These are phyloP conservation scores for Calonectris borealis DNA, from an alignment of 2,113 vertebrate species.

Conservation along the genomic window DNA sequence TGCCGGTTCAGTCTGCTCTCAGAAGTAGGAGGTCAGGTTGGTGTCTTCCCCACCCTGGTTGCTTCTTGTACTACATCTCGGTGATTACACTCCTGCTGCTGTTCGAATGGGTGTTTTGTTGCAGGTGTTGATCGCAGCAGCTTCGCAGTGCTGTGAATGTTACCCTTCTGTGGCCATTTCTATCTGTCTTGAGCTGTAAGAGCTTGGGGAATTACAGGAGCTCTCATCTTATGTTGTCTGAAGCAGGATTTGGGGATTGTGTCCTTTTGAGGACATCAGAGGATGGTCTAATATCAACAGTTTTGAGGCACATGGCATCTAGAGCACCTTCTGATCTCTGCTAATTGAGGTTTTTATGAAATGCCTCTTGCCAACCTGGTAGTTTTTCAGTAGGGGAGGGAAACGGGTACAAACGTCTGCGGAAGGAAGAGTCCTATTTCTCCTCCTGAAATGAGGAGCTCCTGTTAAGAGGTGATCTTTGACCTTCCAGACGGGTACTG, in stretches of 20 bases:
- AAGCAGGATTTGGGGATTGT: background rate
- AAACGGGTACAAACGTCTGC: rapidly evolving
- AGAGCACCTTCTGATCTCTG: background rate
- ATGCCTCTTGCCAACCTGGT: background rate
- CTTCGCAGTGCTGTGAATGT: background rate
- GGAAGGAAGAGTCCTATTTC: background rate
- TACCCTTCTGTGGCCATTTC: background rate
- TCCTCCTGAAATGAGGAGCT: background rate
- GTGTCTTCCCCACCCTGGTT: background rate
- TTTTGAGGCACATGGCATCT: background rate
- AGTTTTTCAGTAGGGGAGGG: background rate
- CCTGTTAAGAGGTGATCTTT: background rate
- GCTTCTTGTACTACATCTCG: background rate
- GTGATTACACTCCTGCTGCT: background rate
- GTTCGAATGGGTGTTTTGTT: no score
- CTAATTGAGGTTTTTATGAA: background rate
- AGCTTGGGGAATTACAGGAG: background rate
- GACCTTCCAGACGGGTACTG: background rate
- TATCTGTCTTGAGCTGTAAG: background rate
- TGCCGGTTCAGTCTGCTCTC: background rate
- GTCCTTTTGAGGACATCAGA: background rate
- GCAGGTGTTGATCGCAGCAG: background rate
- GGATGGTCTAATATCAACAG: background rate
- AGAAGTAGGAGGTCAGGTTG: background rate
- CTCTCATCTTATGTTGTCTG: background rate